phyloP scores from a whole-genome alignment of 2,888 invertebrate genomes.

The Venusia cambrica region DNA sequence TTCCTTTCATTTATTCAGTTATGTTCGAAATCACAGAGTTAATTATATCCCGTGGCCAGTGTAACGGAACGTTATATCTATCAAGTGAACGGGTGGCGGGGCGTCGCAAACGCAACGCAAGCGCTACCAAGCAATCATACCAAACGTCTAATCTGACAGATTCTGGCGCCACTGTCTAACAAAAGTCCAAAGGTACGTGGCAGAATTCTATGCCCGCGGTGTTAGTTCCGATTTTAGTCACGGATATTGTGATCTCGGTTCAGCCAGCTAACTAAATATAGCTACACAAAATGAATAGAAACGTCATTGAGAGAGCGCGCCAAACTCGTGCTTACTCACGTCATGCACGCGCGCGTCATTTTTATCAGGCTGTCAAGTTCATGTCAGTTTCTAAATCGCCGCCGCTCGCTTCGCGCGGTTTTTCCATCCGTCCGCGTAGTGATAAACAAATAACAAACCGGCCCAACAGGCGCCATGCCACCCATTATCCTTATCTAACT shows the following conservation, averaged over 20 bases:
- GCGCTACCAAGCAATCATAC: no score
- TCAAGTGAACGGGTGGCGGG: conserved; percentile 16
- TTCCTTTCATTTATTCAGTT: neutral
- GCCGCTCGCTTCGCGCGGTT: conserved; percentile 27
- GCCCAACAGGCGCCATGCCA: conserved; percentile 56
- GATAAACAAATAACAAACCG: conserved; percentile 67
- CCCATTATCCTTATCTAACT: conserved; percentile 60
- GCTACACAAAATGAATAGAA: no score
- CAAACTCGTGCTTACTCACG: no score
- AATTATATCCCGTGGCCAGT: conserved; percentile 1
- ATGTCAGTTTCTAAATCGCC: conserved; percentile 28
- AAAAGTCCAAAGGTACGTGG: no score
- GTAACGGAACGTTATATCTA: conserved; percentile 16
- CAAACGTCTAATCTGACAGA: no score
- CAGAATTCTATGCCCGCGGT: no score
- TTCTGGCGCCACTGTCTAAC: no score
- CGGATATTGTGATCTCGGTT: no score
- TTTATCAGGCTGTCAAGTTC: conserved; percentile 21
- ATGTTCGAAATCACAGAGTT: neutral
- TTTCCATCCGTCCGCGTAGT: conserved; percentile 41
- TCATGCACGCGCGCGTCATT: conserved; percentile 25
- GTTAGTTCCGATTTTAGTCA: no score
- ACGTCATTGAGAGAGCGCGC: no score
- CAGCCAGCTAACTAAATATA: no score
- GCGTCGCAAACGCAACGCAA: no score